phyloP scores from a whole-genome alignment of 2,888 invertebrate genomes.

The Conomelus anceps region DNA sequence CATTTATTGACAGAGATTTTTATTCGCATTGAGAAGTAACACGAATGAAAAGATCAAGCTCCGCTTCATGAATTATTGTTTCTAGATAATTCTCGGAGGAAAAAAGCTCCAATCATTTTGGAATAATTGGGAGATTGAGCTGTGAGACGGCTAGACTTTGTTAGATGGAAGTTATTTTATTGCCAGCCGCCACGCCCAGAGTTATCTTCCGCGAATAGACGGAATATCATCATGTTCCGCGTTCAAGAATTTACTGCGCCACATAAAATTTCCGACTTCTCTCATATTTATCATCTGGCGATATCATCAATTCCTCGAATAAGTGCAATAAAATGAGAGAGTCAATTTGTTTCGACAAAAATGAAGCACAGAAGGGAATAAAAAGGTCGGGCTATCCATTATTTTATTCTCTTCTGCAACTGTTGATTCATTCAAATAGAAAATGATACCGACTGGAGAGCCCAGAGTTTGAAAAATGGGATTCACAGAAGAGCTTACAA shows the following conservation, averaged over 20 bases:
- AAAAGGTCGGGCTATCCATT: not conserved
- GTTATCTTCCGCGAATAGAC: not conserved
- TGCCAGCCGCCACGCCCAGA: not conserved
- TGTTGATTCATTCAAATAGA: not conserved
- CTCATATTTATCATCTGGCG: not conserved
- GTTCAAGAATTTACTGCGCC: not conserved
- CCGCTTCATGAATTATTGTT: not conserved
- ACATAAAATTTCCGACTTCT: not conserved
- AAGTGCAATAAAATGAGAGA: not conserved
- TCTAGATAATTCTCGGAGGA: not conserved
- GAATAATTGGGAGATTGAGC: not conserved
- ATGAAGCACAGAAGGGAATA: not conserved
- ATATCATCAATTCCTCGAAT: not conserved
- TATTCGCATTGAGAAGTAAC: not conserved
- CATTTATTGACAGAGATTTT: not conserved
- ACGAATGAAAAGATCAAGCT: not conserved
- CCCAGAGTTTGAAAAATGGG: not conserved
- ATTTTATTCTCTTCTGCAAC: not conserved
- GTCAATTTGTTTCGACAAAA: not conserved
- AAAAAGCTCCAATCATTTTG: not conserved
- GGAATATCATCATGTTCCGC: not conserved
- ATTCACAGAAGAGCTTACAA: not conserved
- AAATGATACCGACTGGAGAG: not conserved
- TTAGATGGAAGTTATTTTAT: not conserved
- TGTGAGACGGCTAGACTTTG: not conserved